Base-by-base conservation (phyloP, 2,888 invertebrate genomes). In the Cheilosia impressa region DNA sequence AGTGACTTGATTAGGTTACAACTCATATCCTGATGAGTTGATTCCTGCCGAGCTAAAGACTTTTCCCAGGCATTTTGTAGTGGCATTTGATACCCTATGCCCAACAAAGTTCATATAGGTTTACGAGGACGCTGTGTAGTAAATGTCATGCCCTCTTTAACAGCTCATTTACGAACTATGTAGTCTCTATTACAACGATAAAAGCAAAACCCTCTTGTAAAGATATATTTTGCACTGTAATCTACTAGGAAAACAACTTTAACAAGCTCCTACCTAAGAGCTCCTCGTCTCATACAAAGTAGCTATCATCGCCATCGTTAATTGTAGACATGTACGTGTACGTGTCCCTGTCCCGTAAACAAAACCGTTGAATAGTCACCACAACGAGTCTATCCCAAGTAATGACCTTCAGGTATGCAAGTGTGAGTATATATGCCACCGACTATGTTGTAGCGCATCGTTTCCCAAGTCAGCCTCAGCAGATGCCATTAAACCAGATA, bases 381-480 rank as follows among this genome's bases (percentile, higher is more conserved):
- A 60, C 69, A 60, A 69, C 60, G 34, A 58, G 69, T 65, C 60
- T 84, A 60, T 65, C 50, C 57, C 52, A 84, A 84, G 84, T 75
- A 80, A 84, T 80, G 84, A 84, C 84, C 84, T 84, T 84, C 84
- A 84, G 52, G 45, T 65, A 68, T 57, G 45, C 45, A 43, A 65
- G 69, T 75, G 45, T 77, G 41, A 53, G 62, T 55, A 60, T 7
- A 13, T 47, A 60, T 4, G 13, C 27, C 38, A 41, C 50, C 55
- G 45, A 45, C 17, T 7, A 34, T 45, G 55, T 43, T 15, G 79
- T 69, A 79, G 69, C 63, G 71, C 75, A 53, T 62, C 50, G 62
- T 71, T 57, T 52, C 31, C 47, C 27, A 73, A 78, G 68, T 27
- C 83, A 69, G 27, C 1, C 63, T 27, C 83, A 69, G 27, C 1